These are phyloP conservation scores for Pocillopora grandis DNA, from an alignment of 92 coral and sea anemone species.

Conservation along the genomic window DNA sequence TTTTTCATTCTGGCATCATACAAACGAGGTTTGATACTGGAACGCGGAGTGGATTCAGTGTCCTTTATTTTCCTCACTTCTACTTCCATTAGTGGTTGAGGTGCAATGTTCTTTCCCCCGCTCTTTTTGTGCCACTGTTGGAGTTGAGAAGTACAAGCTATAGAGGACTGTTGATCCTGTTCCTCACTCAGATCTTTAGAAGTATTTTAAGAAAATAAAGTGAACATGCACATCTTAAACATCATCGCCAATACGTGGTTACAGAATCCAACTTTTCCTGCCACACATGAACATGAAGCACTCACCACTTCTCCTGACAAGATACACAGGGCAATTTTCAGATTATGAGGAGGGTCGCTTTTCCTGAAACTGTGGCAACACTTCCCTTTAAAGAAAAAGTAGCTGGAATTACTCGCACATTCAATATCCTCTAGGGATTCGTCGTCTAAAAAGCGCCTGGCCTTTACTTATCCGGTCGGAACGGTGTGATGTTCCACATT, in stretches of 20 bases:
- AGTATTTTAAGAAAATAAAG: constrained; percentile 33
- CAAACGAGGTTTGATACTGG: constrained; percentile 32
- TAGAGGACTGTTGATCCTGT: constrained; percentile 7
- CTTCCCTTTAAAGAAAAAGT: too few species aligned
- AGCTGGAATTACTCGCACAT: too few species aligned
- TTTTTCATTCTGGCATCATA: constrained; percentile 49
- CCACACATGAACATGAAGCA: constrained; percentile 43
- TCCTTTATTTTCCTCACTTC: constrained; percentile 32
- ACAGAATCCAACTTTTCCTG: constrained; percentile 52
- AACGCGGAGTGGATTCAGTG: constrained; percentile 21
- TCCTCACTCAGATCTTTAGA: constrained; percentile 32
- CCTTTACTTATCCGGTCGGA: too few species aligned
- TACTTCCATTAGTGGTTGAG: constrained; percentile 58
- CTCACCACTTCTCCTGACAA: too few species aligned
- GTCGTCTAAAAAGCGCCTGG: too few species aligned
- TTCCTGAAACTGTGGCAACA: too few species aligned
- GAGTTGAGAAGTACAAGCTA: constrained; percentile 48
- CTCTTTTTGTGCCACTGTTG: constrained; percentile 63
- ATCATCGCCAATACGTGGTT: constrained; percentile 51
- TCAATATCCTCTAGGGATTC: too few species aligned
- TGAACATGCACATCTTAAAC: constrained; percentile 57
- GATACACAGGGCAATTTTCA: too few species aligned
- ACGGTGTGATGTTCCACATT: too few species aligned
- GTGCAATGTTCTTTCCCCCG: constrained; percentile 42
- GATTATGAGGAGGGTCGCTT: too few species aligned